Conservation (phyloP, 1,140 invertebrate genomes). For the Vanessa tameamea region DNA sequence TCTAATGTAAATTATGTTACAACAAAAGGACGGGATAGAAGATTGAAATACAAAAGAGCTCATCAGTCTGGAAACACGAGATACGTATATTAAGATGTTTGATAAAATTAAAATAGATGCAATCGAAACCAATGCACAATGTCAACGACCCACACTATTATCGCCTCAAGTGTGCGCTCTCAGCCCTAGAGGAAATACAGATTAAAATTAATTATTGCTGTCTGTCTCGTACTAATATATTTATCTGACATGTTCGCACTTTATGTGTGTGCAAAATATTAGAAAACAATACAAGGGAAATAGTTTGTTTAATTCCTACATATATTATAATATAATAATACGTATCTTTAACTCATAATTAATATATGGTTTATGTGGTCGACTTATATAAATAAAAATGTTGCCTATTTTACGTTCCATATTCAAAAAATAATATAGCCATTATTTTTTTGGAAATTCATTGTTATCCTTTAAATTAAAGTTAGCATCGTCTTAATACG, state of each 20-base stretch:
- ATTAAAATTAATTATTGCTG: conserved; percentile 49
- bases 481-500: too few species aligned
- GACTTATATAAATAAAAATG: too few species aligned
- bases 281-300: not conserved
- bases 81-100: conserved; percentile 26
- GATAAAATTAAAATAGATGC: conserved; percentile 31
- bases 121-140: conserved; percentile 33
- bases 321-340: too few species aligned
- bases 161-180: conserved; percentile 41
- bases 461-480: too few species aligned
- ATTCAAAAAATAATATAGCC: too few species aligned
- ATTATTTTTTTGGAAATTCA: too few species aligned
- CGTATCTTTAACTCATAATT: too few species aligned
- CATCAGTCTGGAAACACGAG: conserved; percentile 3
- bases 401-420: too few species aligned
- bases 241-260: not conserved
- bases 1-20: too few species aligned
- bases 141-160: conserved; percentile 44
- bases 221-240: conserved; percentile 21
- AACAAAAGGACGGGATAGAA: too few species aligned
- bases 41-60: conserved; percentile 2
- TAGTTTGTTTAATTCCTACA: too few species aligned
- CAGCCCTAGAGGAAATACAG: conserved; percentile 43
- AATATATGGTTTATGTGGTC: too few species aligned
- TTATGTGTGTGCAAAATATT: not conserved